Base-by-base conservation (phyloP, 2,888 invertebrate species). In the Petrolisthes cinctipes region DNA sequence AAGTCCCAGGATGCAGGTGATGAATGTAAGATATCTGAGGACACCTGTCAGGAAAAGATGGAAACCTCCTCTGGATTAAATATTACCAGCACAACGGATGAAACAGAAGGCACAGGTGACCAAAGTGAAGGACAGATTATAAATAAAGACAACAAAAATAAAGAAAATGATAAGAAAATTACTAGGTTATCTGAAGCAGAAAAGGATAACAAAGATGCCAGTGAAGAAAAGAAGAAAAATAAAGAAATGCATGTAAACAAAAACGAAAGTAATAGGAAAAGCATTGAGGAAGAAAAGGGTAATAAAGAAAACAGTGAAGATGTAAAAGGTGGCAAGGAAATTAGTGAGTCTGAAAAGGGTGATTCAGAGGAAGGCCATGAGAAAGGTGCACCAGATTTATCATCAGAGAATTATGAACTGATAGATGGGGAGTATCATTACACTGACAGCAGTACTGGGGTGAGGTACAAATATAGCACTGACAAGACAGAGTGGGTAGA, bases 371-470 rank as follows among this genome's bases (percentile, higher is more conserved):
- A n/a, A 56, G 61, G 61, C 23, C 14, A 73, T 20, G 54, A 73
- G 54, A n/a, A 20, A 56, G 37, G 17, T 57, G 9, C 54, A n/a
- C 75, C 83, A 51, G 83, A 73, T 17, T 83, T 75, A 11, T 20
- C 73, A 7, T 73, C 73, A 61, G 37, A 20, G 11, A 51, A 86
- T 20, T 90, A 90, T 82, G 89, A 90, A 61, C 79, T 86, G 9
- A 85, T 89, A 68, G 83, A 78, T 61, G 87, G 89, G 23, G 66
- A 85, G 9, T 90, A 90, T 75, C 83, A 90, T 82, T 90, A 90
- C 57, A 86, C 90, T 73, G 85, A 90, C 75, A 56, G 61, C 51
- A 73, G 53, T 7, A 79, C 86, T 54, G 85, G 86, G n/a, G 76
- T 73, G 17, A 76, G 78, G 54, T 90, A 89, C 23, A 85, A 7